Evolutionary conservation across 2,888 invertebrate species (phyloP).

Genomic region (Dicyrtoma fusca): DNA sequence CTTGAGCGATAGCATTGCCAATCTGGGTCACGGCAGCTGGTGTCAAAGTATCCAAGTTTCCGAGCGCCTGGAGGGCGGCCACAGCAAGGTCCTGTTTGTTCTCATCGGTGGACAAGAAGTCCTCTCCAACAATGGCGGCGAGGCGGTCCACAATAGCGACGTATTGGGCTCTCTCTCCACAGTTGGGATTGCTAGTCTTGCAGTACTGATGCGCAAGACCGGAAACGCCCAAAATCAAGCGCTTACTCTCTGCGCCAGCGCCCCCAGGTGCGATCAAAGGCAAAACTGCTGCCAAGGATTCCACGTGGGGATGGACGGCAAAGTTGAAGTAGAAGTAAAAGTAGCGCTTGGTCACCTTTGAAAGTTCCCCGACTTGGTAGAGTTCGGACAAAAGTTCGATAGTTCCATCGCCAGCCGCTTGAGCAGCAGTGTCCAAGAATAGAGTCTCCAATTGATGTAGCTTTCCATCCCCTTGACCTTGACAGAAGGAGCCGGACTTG

Average conservation of each 20-base stretch:
- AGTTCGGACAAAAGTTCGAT: slow-evolving; percentile 73
- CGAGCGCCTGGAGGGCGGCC: slow-evolving; percentile 43
- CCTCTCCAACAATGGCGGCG: slow-evolving; percentile 31
- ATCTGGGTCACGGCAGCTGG: slow-evolving; percentile 35
- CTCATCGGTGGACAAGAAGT: background rate
- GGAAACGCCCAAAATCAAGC: slow-evolving; percentile 42
- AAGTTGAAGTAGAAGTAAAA: slow-evolving; percentile 48
- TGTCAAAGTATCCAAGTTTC: slow-evolving; percentile 46
- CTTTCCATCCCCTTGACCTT: background rate
- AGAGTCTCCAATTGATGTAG: no score
- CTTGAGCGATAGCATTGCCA: slow-evolving; percentile 13
- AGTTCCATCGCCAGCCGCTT: slow-evolving; percentile 76
- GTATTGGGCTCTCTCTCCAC: slow-evolving; percentile 30
- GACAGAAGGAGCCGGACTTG: slow-evolving; percentile 8
- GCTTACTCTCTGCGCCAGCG: no score
- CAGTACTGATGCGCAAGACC: slow-evolving; percentile 49
- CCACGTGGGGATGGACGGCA: slow-evolving; percentile 44
- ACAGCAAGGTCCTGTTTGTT: slow-evolving; percentile 18
- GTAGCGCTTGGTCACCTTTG: slow-evolving; percentile 39
- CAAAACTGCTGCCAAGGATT: slow-evolving; percentile 42
- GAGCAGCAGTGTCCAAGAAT: slow-evolving; percentile 79
- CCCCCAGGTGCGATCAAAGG: slow-evolving; percentile 33
- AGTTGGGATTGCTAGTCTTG: slow-evolving; percentile 30
- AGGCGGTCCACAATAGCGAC: slow-evolving; percentile 37
- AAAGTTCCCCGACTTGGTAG: slow-evolving; percentile 61